Conservation (phyloP, 2,797 vertebrate genomes). For the Myotis vivesi region DNA sequence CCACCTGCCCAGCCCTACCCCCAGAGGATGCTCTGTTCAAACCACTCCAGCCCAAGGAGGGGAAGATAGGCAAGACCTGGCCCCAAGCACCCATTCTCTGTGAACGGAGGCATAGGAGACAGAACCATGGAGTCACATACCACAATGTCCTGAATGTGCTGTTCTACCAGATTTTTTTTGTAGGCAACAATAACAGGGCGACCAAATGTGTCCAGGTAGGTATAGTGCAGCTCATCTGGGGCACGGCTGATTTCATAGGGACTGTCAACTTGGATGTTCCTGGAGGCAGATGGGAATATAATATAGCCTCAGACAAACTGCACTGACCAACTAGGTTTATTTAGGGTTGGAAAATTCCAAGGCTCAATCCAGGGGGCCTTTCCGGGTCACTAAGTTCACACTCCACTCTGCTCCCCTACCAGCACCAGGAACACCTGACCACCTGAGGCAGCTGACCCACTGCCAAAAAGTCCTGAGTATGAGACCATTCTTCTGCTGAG, state of each 20-base stretch:
- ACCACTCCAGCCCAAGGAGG: neutral
- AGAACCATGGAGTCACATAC: conserved; percentile 77
- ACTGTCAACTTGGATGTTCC: conserved; percentile 95
- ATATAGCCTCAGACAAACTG: neutral
- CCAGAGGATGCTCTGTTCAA: neutral
- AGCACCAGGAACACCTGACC: neutral
- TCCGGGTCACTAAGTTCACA: neutral
- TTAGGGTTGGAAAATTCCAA: neutral
- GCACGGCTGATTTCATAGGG: conserved; percentile 93
- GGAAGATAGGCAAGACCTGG: neutral
- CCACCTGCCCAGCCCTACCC: neutral
- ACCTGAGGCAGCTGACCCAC: neutral
- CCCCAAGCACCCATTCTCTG: neutral
- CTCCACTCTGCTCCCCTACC: neutral
- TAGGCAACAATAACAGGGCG: conserved; percentile 95
- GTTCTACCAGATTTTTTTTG: conserved; percentile 97
- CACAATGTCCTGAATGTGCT: conserved; percentile 98
- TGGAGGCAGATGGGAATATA: conserved; percentile 68
- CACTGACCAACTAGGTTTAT: neutral
- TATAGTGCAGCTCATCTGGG: conserved; percentile 95
- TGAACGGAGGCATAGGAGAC: neutral
- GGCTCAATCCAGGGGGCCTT: neutral
- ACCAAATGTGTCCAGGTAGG: conserved; percentile 97
- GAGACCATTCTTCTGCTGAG: neutral
- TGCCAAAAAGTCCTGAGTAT: neutral